Conservation (phyloP, 23 tunicate species). For the Trididemnum miniatum region DNA sequence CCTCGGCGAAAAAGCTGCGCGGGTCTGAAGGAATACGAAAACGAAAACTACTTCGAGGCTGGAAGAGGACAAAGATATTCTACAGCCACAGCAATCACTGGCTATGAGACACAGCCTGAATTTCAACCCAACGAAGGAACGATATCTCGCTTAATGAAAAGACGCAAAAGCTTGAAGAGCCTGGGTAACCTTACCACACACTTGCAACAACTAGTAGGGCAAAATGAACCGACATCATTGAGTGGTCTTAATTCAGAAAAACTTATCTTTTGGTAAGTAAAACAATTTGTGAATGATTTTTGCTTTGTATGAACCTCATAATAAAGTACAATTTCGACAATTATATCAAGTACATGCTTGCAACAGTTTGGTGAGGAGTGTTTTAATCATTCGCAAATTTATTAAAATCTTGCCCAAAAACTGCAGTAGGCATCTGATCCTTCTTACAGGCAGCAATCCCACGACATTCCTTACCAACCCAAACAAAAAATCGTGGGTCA, state of each 20-base stretch:
- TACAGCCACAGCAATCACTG: constrained; percentile 9
- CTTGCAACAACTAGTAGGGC: constrained; percentile 9
- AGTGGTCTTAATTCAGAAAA: constrained; percentile 17
- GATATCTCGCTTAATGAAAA: not conserved
- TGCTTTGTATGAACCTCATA: no score
- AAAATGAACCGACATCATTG: not conserved
- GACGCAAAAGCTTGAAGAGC: constrained; percentile 22
- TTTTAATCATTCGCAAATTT: no score
- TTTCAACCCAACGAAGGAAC: not conserved
- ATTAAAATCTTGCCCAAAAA: no score
- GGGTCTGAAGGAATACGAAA: not conserved
- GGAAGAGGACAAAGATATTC: not conserved
- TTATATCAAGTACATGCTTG: no score
- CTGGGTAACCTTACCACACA: not conserved
- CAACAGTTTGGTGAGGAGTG: no score
- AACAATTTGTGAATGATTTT: not conserved
- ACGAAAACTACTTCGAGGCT: not conserved
- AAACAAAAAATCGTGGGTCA: no score
- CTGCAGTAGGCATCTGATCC: no score
- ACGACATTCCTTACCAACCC: no score
- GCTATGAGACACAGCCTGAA: constrained; percentile 24
- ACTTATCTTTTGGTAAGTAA: constrained; percentile 11
- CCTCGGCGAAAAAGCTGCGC: constrained; percentile 22
- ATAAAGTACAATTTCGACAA: no score
- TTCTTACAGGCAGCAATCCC: no score